Evolutionary conservation across 2,113 vertebrate species (phyloP).

Genomic region (Excalfactoria chinensis): DNA sequence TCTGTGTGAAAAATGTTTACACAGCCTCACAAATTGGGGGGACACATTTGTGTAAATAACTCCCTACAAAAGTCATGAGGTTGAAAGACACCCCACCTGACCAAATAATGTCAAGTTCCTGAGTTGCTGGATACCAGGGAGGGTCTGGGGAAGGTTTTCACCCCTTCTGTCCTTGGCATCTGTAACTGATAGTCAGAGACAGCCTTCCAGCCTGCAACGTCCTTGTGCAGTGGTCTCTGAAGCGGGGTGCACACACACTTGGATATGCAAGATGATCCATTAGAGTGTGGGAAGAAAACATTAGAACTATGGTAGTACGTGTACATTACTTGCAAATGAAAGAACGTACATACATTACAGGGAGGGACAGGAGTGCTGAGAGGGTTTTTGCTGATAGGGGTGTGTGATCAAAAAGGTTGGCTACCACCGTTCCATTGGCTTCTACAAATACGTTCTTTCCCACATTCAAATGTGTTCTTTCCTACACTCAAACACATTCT

Average conservation of each 20-base stretch:
- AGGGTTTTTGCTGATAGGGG: not conserved
- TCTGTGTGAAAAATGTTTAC: not conserved
- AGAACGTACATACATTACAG: too few species aligned
- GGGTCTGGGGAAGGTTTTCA: not conserved
- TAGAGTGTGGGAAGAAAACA: not conserved
- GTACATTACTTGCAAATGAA: rapidly evolving
- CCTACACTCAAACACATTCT: not conserved
- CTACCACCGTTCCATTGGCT: not conserved
- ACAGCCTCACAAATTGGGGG: not conserved
- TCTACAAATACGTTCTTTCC: not conserved
- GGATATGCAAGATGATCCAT: rapidly evolving
- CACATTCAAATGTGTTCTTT: not conserved
- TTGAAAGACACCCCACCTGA: not conserved
- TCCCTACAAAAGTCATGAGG: not conserved
- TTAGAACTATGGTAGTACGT: not conserved
- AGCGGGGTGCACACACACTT: not conserved
- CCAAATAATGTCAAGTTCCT: not conserved
- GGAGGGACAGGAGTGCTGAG: not conserved
- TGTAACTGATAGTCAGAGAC: not conserved
- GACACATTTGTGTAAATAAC: not conserved
- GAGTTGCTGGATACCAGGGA: not conserved
- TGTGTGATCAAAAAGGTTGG: not conserved
- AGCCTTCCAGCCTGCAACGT: not conserved
- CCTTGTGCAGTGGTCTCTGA: not conserved
- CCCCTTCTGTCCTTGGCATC: not conserved